phyloP scores from a whole-genome alignment of 2,888 invertebrate genomes.

The Smittia sp. region DNA sequence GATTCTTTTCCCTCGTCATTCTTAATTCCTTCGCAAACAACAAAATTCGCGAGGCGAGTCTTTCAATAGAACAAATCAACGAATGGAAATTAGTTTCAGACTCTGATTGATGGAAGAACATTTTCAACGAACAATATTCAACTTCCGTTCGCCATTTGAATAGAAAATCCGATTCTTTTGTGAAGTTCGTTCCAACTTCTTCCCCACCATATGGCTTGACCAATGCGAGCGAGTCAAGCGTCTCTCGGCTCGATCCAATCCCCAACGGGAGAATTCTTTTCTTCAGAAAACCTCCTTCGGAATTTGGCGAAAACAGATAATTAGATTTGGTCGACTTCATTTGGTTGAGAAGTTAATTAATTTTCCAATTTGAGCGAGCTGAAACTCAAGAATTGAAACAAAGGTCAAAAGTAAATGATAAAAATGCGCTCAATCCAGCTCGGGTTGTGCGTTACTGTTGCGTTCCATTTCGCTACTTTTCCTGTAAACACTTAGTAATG shows the following conservation, averaged over 20 bases:
- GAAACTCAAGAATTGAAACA: neutral
- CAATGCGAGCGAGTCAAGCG: neutral
- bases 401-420: too few relatives aligned
- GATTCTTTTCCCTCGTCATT: neutral
- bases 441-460: too few relatives aligned
- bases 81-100: conserved; percentile 20
- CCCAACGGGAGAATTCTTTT: neutral
- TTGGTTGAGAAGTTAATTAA: neutral
- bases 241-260: neutral
- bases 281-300: neutral
- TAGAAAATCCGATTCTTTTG: conserved; percentile 4
- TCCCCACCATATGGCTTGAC: neutral
- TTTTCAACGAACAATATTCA: neutral
- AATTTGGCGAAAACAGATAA: neutral
- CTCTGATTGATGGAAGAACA: conserved; percentile 10
- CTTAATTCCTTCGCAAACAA: neutral
- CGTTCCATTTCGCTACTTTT: neutral
- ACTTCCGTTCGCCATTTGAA: neutral
- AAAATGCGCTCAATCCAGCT: neutral
- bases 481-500: too few relatives aligned
- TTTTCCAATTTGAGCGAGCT: neutral
- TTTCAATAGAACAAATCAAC: neutral
- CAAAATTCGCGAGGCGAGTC: neutral
- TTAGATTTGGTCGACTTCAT: neutral
- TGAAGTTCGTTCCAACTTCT: neutral